These are phyloP conservation scores for Hypselothyrea guttata DNA, from an alignment of 2,888 invertebrate species.

Conservation along the genomic window DNA sequence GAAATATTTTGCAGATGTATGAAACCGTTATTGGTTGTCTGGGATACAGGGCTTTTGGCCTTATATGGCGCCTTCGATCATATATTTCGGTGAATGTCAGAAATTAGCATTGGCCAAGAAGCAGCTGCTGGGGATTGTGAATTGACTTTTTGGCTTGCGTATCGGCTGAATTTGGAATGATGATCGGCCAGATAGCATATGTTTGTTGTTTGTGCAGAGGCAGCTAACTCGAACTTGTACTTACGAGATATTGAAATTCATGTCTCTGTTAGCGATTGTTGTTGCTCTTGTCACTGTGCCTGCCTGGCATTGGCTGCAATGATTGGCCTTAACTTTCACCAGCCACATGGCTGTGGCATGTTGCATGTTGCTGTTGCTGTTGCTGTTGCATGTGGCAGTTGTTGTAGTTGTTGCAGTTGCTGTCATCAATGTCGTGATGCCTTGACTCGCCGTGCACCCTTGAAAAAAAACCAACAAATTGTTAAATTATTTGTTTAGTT, in stretches of 20 bases:
- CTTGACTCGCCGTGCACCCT: slow-evolving; percentile 52
- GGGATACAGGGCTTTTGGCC: slow-evolving; percentile 12
- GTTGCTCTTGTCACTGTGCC: slow-evolving; percentile 19
- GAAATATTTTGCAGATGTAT: slow-evolving; percentile 18
- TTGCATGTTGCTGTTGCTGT: slow-evolving; percentile 13
- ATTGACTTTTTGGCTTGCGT: slow-evolving; percentile 30
- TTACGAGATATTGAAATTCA: slow-evolving; percentile 76
- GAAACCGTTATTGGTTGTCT: slow-evolving; percentile 27
- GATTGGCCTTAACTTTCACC: slow-evolving; percentile 77
- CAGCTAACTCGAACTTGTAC: slow-evolving; percentile 28
- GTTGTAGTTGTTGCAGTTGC: slow-evolving; percentile 9
- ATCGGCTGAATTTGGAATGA: slow-evolving; percentile 52
- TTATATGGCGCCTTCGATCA: slow-evolving; percentile 54
- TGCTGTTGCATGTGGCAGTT: slow-evolving; percentile 7
- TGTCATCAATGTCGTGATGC: slow-evolving; percentile 66
- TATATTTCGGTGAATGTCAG: slow-evolving; percentile 45
- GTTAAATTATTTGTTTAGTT: slow-evolving; percentile 76
- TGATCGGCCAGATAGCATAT: slow-evolving; percentile 9
- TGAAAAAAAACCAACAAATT: slow-evolving; percentile 71
- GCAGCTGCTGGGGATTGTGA: slow-evolving; percentile 30
- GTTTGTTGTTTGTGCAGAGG: slow-evolving; percentile 6
- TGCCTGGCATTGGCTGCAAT: slow-evolving; percentile 58
- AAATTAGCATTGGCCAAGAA: slow-evolving; percentile 60
- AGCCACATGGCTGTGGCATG: slow-evolving; percentile 21
- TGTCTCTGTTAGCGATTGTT: slow-evolving; percentile 67